A percentile compares a stretch with the other conserved stretches of the same genome.
Evolutionary conservation across 2,797 vertebrate genomes (phyloP).

Genomic region (Parauchenoglanis ngamensis): DNA sequence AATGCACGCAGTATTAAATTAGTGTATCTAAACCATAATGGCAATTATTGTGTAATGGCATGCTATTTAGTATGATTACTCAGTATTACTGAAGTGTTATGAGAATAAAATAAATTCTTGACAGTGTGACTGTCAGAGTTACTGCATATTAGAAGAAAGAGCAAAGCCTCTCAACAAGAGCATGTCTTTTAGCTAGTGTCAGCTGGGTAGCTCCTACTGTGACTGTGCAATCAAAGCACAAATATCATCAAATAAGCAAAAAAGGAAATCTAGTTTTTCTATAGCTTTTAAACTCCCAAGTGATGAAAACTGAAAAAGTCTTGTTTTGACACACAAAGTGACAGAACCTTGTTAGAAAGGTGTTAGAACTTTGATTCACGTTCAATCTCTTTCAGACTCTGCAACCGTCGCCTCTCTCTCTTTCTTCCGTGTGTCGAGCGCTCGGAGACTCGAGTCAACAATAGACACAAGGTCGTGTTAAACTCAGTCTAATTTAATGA

Average conservation of each 20-base stretch:
- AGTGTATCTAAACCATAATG: background rate
- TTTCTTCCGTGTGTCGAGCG: too few species aligned
- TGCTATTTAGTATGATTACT: background rate
- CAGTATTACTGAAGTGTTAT: constrained; percentile 6
- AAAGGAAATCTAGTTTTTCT: background rate
- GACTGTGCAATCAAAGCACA: background rate
- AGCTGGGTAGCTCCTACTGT: background rate
- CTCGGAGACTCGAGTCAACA: too few species aligned
- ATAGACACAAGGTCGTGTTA: too few species aligned
- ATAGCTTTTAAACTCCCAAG: background rate
- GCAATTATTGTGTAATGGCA: background rate
- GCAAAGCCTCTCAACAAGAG: background rate
- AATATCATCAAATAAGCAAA: background rate
- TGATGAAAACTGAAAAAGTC: background rate
- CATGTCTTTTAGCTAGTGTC: background rate
- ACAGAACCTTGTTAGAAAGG: background rate
- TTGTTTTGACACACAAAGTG: background rate
- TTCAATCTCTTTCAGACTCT: too few species aligned
- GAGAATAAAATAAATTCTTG: background rate
- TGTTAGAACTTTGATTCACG: too few species aligned
- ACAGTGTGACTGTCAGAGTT: background rate
- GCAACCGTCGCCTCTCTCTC: too few species aligned
- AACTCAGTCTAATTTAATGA: too few species aligned
- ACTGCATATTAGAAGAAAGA: background rate
- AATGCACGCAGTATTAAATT: background rate